Conservation (phyloP, 2,888 invertebrate genomes). For the Conops quadrifasciatus region DNA sequence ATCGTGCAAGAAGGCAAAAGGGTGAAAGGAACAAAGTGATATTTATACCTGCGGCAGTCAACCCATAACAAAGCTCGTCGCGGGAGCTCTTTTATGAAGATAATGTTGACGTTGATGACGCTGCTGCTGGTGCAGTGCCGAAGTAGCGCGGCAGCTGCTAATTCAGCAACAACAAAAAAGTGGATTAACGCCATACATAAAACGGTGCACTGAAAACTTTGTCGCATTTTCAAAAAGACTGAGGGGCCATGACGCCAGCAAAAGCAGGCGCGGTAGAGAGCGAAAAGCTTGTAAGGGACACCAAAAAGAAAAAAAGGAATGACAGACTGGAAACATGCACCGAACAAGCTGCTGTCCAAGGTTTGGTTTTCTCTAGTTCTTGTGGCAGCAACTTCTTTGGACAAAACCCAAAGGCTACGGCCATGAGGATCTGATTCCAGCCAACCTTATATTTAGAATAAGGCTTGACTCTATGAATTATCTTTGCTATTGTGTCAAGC, state of each 20-base stretch:
- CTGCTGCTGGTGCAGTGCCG: neutral
- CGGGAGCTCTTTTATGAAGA: slow-evolving; percentile 25
- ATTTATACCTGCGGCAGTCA: slow-evolving; percentile 6
- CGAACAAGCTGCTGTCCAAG: neutral
- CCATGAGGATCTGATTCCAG: too few relatives aligned
- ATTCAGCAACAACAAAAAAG: neutral
- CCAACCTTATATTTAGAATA: too few relatives aligned
- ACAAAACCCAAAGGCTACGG: too few relatives aligned
- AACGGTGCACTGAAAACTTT: slow-evolving; percentile 3
- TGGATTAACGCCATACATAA: slow-evolving; percentile 8
- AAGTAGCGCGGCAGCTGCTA: neutral
- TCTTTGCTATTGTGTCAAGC: too few relatives aligned
- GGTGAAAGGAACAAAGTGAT: neutral
- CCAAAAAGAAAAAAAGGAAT: neutral
- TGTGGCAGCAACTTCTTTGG: too few relatives aligned
- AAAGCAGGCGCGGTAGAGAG: neutral
- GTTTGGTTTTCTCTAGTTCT: too few relatives aligned
- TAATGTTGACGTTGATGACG: slow-evolving; percentile 2
- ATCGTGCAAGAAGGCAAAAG: slow-evolving; percentile 1
- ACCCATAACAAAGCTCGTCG: slow-evolving; percentile 12
- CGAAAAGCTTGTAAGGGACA: neutral
- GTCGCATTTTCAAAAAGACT: slow-evolving; percentile 20
- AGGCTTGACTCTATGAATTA: too few relatives aligned
- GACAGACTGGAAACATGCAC: too few relatives aligned
- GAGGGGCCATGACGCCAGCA: neutral